A percentile compares a stretch with the other conserved stretches of the same genome.
phyloP scores from a whole-genome alignment of 1,140 invertebrate genomes.

The Drosophila seguyi region DNA sequence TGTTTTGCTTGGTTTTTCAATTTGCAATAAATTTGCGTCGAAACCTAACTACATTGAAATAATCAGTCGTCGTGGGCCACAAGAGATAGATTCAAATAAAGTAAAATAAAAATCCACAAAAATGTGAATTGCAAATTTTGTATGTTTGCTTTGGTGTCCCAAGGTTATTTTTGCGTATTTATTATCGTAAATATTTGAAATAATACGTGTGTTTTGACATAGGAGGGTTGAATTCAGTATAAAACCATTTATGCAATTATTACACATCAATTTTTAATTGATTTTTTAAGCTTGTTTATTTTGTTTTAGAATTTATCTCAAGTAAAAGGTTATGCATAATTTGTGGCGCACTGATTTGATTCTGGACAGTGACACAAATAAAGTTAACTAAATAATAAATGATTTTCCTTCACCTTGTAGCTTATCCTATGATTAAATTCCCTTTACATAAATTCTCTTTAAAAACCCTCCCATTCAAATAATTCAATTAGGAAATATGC shows the following conservation, averaged over 20 bases:
- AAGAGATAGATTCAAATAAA: conserved; percentile 19
- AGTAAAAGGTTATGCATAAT: background rate
- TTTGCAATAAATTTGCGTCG: conserved; percentile 62
- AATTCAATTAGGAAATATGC: background rate
- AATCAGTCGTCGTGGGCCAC: conserved; percentile 4
- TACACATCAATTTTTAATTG: background rate
- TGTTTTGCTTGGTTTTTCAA: conserved; percentile 47
- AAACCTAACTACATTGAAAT: conserved; percentile 45
- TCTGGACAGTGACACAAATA: background rate
- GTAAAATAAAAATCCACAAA: conserved; percentile 20
- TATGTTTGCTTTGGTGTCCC: conserved; percentile 26
- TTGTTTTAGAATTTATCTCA: too few relatives aligned
- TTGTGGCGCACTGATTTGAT: background rate
- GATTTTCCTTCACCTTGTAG: too few relatives aligned
- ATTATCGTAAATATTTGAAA: conserved; percentile 11
- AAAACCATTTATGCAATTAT: background rate
- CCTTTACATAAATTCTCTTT: background rate
- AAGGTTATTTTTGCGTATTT: conserved; percentile 26
- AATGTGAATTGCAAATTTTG: conserved; percentile 55
- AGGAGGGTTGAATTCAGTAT: background rate
- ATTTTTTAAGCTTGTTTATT: background rate
- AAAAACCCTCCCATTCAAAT: background rate
- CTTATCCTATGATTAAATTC: background rate
- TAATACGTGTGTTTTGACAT: background rate
- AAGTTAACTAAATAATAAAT: background rate